phyloP scores from a whole-genome alignment of 2,888 invertebrate species.

The Eupithecia subfuscata region DNA sequence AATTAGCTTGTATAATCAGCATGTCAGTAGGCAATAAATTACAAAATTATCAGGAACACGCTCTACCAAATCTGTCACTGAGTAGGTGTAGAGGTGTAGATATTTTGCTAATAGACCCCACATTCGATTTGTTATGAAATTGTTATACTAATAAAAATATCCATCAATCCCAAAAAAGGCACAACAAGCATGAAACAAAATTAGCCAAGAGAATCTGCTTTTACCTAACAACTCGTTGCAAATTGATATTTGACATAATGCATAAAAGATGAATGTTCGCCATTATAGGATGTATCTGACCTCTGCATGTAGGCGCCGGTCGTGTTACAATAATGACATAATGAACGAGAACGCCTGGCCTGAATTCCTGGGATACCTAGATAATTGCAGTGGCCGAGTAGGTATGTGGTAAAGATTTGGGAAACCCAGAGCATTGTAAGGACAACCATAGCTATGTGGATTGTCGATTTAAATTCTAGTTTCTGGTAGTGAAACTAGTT shows the following conservation, averaged over 20 bases:
- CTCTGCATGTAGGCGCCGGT: constrained; percentile 43
- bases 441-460: neutral
- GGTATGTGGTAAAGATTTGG: constrained; percentile 31
- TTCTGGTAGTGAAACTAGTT: neutral
- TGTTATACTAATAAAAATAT: neutral
- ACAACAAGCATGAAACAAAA: constrained; percentile 24
- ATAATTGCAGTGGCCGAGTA: constrained; percentile 37
- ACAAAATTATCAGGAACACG: neutral
- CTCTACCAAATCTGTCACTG: neutral
- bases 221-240: constrained; percentile 30
- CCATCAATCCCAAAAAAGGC: constrained; percentile 13
- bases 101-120: neutral
- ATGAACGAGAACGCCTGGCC: constrained; percentile 55
- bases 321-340: constrained; percentile 56
- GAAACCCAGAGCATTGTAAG: constrained; percentile 15
- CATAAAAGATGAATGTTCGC: constrained; percentile 41
- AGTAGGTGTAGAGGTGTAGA: neutral
- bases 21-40: neutral
- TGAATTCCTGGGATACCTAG: constrained; percentile 52
- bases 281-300: constrained; percentile 44
- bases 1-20: neutral
- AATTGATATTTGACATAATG: constrained; percentile 36
- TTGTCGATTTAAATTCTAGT: constrained; percentile 1
- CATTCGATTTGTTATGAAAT: neutral
- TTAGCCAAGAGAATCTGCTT: constrained; percentile 23